phyloP scores from a whole-genome alignment of 2,888 invertebrate genomes.

The Eristalis tenax region DNA sequence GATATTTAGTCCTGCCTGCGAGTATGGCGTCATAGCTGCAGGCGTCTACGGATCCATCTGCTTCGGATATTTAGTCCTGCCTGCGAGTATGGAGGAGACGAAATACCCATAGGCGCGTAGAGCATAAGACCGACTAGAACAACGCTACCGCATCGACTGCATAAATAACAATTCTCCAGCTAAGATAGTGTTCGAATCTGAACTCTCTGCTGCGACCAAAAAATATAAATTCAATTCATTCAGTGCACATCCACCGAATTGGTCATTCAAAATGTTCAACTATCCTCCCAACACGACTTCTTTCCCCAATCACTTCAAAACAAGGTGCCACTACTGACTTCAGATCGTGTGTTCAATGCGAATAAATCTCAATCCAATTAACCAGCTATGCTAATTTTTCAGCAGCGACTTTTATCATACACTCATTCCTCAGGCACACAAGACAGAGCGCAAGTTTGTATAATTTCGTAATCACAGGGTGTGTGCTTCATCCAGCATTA shows the following conservation, averaged over 20 bases:
- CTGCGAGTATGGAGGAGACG: too few species aligned
- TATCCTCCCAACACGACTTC: background rate
- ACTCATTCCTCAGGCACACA: constrained; percentile 12
- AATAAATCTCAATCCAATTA: constrained; percentile 60
- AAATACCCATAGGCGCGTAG: too few species aligned
- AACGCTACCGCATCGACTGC: too few species aligned
- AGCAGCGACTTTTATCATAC: constrained; percentile 46
- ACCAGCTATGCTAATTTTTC: constrained; percentile 56
- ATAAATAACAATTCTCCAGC: too few species aligned
- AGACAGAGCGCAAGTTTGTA: constrained; percentile 33
- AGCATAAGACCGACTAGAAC: too few species aligned
- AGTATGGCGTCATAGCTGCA: too few species aligned
- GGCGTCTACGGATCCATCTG: too few species aligned
- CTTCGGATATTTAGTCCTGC: too few species aligned
- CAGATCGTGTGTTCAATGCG: constrained; percentile 48
- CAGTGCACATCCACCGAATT: background rate
- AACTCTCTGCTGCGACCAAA: too few species aligned
- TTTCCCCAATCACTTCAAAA: background rate
- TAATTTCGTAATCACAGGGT: constrained; percentile 53
- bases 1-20: too few species aligned
- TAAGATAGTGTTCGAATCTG: too few species aligned
- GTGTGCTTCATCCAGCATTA: constrained; percentile 54
- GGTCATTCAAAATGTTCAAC: background rate
- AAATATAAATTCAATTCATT: background rate
- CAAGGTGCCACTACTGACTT: constrained; percentile 23